Conservation (phyloP, 2,888 invertebrate genomes). For the Candidula unifasciata region DNA sequence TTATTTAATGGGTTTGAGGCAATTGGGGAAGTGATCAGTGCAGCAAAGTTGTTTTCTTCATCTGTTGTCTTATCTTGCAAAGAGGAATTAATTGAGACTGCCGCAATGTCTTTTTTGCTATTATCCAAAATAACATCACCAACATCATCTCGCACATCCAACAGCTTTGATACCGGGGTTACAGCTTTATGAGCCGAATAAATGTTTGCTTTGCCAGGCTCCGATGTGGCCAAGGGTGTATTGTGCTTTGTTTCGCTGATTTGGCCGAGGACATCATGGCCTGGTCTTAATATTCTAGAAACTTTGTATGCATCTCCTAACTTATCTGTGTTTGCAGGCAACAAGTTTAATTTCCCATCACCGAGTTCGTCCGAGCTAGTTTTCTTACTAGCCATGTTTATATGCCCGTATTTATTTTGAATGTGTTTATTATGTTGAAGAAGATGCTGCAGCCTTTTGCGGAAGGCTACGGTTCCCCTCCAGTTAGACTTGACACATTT, state of each 20-base stretch:
- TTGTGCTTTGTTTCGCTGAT: neutral
- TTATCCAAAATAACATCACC: too few relatives aligned
- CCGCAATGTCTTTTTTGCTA: too few relatives aligned
- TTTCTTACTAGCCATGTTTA: neutral
- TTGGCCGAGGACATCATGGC: neutral
- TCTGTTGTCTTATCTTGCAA: neutral
- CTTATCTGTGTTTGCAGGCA: neutral
- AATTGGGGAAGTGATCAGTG: neutral
- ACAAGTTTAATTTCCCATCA: neutral
- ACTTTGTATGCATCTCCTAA: neutral
- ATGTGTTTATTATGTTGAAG: conserved; percentile 24
- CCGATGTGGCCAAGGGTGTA: neutral
- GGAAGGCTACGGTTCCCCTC: conserved; percentile 23
- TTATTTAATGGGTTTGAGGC: neutral
- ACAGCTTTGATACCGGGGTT: neutral
- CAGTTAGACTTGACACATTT: neutral
- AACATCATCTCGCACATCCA: neutral
- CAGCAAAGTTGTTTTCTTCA: neutral
- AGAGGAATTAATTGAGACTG: neutral
- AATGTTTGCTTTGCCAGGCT: neutral
- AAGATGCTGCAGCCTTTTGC: conserved; percentile 23
- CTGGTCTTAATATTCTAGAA: neutral
- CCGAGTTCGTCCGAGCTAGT: neutral
- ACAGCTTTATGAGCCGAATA: neutral
- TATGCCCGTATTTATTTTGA: conserved; percentile 6